Percentiles rank a stretch among this genome's conserved stretches.
These are phyloP conservation scores for Drosophila colorata DNA, from an alignment of 2,888 invertebrate species.

Conservation along the genomic window DNA sequence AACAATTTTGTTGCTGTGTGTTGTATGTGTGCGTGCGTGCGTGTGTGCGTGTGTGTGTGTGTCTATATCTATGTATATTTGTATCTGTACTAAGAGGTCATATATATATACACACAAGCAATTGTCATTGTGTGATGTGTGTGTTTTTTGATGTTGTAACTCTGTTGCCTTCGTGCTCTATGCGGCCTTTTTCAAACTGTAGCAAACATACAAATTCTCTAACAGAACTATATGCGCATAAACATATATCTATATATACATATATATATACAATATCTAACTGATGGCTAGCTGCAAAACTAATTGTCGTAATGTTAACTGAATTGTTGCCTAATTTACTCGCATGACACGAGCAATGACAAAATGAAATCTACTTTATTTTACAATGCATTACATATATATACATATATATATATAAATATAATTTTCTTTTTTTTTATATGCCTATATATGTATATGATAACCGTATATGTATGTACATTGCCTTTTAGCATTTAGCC, in stretches of 20 bases:
- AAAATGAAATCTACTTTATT: slow-evolving; percentile 53
- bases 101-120: slow-evolving; percentile 5
- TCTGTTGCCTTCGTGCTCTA: slow-evolving; percentile 81
- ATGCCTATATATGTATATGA: slow-evolving; percentile 2
- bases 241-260: slow-evolving; percentile 31
- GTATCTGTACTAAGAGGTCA: slow-evolving; percentile 20
- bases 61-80: slow-evolving; percentile 2
- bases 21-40: slow-evolving; percentile 15
- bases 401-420: slow-evolving; percentile 8
- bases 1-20: slow-evolving; percentile 39
- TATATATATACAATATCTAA: slow-evolving; percentile 15
- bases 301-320: slow-evolving; percentile 51
- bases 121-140: slow-evolving; percentile 12
- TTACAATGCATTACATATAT: slow-evolving; percentile 16
- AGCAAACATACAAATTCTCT: slow-evolving; percentile 55
- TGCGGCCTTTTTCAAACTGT: slow-evolving; percentile 76
- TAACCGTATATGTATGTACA: slow-evolving; percentile 16
- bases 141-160: slow-evolving; percentile 77
- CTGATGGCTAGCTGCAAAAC: slow-evolving; percentile 27
- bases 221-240: slow-evolving; percentile 18
- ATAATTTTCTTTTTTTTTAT: slow-evolving; percentile 3
- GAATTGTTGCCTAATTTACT: slow-evolving; percentile 50
- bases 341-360: slow-evolving; percentile 12
- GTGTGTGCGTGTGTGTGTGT: slow-evolving; percentile 2
- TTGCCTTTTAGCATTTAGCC: slow-evolving; percentile 21